phyloP scores from a whole-genome alignment of 2,888 invertebrate species.

The Ochropacha duplaris region DNA sequence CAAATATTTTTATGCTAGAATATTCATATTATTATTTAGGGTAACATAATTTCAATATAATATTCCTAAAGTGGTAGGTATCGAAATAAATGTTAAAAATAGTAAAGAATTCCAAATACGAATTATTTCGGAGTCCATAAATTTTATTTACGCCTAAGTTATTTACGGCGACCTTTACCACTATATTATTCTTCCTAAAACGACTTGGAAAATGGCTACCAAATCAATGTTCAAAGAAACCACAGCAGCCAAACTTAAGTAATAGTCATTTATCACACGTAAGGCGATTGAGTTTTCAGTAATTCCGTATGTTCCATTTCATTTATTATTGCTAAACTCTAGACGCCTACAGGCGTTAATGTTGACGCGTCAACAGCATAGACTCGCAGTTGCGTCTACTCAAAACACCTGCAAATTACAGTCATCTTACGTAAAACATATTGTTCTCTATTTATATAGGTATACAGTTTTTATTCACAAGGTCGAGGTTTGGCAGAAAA shows the following conservation, averaged over 20 bases:
- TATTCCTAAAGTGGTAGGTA: background rate
- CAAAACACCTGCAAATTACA: conserved; percentile 32
- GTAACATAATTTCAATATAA: no score
- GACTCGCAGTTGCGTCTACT: conserved; percentile 23
- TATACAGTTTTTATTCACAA: conserved; percentile 23
- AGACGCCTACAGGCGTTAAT: background rate
- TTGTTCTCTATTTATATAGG: conserved; percentile 40
- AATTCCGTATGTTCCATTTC: background rate
- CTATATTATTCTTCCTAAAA: background rate
- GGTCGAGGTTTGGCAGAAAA: conserved; percentile 21
- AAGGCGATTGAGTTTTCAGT: background rate
- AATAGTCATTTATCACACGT: background rate
- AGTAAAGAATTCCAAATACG: background rate
- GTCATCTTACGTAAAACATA: conserved; percentile 31
- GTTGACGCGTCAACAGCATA: background rate
- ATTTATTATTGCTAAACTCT: background rate
- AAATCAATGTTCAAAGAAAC: background rate
- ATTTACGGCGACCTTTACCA: background rate
- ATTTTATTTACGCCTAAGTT: background rate
- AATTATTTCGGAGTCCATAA: background rate
- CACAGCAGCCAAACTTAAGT: background rate
- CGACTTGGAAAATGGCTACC: no score
- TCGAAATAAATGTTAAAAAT: no score
- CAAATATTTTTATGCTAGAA: no score
- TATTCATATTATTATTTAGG: no score